Conservation (phyloP, 2,797 vertebrate genomes). For the Agapornis canus region DNA sequence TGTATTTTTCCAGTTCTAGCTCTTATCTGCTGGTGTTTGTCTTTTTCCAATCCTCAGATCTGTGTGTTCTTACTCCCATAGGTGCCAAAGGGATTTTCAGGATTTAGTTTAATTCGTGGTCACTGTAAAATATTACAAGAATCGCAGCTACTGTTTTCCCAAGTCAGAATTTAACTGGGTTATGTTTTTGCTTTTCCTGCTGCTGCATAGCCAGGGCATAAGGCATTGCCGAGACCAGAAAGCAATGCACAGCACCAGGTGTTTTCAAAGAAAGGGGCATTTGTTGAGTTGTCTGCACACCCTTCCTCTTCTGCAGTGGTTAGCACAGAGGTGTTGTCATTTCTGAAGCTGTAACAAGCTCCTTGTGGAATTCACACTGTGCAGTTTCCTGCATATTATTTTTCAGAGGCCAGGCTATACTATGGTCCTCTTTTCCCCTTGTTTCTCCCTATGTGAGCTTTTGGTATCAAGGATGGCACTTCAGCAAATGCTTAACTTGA, state of each 20-base stretch:
- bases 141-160: neutral
- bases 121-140: neutral
- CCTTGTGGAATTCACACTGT: neutral
- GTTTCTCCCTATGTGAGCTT: neutral
- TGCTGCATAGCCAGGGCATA: neutral
- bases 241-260: neutral
- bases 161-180: neutral
- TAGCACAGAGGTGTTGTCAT: neutral
- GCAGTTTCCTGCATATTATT: neutral
- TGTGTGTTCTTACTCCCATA: neutral
- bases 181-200: neutral
- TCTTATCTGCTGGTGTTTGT: neutral
- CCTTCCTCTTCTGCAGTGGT: neutral
- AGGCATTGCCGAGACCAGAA: neutral
- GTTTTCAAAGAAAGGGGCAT: neutral
- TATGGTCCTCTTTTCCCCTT: neutral
- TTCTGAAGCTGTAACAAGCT: neutral
- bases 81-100: neutral
- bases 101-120: neutral
- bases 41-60: neutral
- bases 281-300: neutral
- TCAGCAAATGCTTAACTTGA: neutral
- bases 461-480: neutral
- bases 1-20: neutral
- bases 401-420: neutral